Evolutionary conservation across 2,888 invertebrate species (phyloP).

Genomic region (Aleiodes testaceus): DNA sequence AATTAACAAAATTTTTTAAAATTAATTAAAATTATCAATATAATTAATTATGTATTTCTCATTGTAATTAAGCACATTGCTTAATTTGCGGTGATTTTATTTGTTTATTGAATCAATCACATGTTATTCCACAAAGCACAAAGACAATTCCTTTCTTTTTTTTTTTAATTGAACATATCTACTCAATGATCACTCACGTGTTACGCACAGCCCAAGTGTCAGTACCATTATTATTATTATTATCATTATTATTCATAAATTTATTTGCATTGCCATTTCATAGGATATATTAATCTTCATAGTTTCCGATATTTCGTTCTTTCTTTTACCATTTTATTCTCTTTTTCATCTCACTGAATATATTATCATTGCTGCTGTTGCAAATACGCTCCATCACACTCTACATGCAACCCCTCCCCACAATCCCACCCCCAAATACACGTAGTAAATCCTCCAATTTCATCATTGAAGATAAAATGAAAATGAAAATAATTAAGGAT

Average conservation of each 20-base stretch:
- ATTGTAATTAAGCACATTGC: not conserved
- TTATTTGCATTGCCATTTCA: constrained; percentile 28
- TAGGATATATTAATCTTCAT: not conserved
- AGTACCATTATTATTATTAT: constrained; percentile 5
- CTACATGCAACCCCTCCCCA: constrained; percentile 19
- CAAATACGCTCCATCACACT: constrained; percentile 41
- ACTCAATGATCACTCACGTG: constrained; percentile 12
- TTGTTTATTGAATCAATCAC: constrained; percentile 13
- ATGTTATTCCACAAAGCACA: not conserved
- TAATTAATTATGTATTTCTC: not conserved
- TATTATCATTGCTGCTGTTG: constrained; percentile 49
- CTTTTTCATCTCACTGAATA: constrained; percentile 13
- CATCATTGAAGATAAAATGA: constrained; percentile 2
- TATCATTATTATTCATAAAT: constrained; percentile 23
- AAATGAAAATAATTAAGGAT: constrained; percentile 38
- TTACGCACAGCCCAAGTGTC: constrained; percentile 6
- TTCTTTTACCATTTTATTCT: not conserved
- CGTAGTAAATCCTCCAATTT: constrained; percentile 23
- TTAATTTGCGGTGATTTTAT: constrained; percentile 7
- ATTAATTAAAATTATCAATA: not conserved
- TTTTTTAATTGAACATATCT: not conserved
- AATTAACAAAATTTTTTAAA: too few relatives aligned
- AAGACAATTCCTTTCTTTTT: not conserved
- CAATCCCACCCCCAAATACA: not conserved
- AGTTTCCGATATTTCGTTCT: not conserved